Percentiles rank a stretch among this genome's conserved stretches.
Conservation (phyloP, 1,140 invertebrate genomes). For the Panagrolaimus sp. region DNA sequence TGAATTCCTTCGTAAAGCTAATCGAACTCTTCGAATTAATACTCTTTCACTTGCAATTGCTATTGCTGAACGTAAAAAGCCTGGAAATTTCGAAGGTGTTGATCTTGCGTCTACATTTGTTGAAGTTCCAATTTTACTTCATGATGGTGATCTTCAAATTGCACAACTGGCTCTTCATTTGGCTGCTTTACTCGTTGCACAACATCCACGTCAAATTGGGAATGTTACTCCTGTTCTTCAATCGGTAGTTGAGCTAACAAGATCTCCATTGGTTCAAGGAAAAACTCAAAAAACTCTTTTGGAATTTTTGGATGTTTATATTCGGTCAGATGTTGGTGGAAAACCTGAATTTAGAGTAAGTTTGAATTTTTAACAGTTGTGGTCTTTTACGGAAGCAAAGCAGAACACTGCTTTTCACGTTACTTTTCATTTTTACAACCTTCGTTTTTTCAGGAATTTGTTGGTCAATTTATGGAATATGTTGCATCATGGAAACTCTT, state of each 20-base stretch:
- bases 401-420: not conserved
- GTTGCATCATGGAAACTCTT: conserved; percentile 24
- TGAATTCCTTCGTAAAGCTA: conserved; percentile 1
- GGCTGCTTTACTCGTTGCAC: not conserved
- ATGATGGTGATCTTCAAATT: not conserved
- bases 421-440: conserved; percentile 29
- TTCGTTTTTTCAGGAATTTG: conserved; percentile 39
- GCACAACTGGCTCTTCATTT: not conserved
- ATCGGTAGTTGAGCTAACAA: conserved; percentile 65
- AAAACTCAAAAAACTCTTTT: conserved; percentile 80
- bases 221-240: conserved; percentile 1
- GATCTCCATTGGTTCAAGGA: conserved; percentile 82
- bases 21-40: not conserved
- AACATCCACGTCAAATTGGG: not conserved
- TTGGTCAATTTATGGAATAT: conserved; percentile 22
- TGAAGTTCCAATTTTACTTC: not conserved
- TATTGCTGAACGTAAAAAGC: not conserved
- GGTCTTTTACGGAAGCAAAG: too few relatives aligned
- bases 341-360: conserved; percentile 40
- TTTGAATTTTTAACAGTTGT: too few relatives aligned
- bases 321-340: conserved; percentile 65
- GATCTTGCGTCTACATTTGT: not conserved
- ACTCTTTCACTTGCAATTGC: not conserved
- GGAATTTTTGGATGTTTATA: conserved; percentile 73
- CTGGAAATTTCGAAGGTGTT: not conserved